Percentiles rank a stretch among this genome's conserved stretches.
phyloP scores from a whole-genome alignment of 1,140 invertebrate species.

The Sitodiplosis mosellana region DNA sequence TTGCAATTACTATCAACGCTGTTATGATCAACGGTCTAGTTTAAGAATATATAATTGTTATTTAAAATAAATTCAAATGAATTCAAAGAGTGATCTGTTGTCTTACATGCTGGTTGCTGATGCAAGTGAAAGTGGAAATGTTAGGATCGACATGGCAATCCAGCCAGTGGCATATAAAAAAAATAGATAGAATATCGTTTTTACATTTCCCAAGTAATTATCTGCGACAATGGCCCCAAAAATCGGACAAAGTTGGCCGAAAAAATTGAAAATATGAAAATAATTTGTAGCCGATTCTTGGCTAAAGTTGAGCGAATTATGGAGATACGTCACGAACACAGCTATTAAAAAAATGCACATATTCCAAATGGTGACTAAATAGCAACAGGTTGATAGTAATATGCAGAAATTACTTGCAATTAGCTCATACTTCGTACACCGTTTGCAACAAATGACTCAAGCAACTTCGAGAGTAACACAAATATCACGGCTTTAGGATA shows the following conservation, averaged over 20 bases:
- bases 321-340: slow-evolving; percentile 52
- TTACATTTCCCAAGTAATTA: slow-evolving; percentile 42
- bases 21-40: slow-evolving; percentile 26
- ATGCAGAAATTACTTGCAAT: background rate
- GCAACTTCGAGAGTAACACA: slow-evolving; percentile 20
- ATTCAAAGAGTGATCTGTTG: too few species aligned
- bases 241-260: slow-evolving; percentile 66
- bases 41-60: slow-evolving; percentile 11
- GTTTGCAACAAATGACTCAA: slow-evolving; percentile 23
- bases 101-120: background rate
- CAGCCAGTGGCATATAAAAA: slow-evolving; percentile 54
- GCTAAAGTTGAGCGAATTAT: slow-evolving; percentile 27
- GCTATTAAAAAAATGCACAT: slow-evolving; percentile 34
- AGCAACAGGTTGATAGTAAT: background rate
- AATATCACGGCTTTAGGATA: slow-evolving; percentile 22
- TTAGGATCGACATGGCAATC: slow-evolving; percentile 21
- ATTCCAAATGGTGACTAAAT: too few species aligned
- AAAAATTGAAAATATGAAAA: slow-evolving; percentile 56
- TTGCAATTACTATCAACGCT: slow-evolving; percentile 40
- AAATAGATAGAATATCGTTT: slow-evolving; percentile 48
- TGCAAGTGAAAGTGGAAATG: slow-evolving; percentile 8
- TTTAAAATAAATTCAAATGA: too few species aligned
- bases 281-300: slow-evolving; percentile 45
- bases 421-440: slow-evolving; percentile 22
- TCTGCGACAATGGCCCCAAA: slow-evolving; percentile 63